Conservation (phyloP, 2,797 vertebrate species). For the Vireo griseus region DNA sequence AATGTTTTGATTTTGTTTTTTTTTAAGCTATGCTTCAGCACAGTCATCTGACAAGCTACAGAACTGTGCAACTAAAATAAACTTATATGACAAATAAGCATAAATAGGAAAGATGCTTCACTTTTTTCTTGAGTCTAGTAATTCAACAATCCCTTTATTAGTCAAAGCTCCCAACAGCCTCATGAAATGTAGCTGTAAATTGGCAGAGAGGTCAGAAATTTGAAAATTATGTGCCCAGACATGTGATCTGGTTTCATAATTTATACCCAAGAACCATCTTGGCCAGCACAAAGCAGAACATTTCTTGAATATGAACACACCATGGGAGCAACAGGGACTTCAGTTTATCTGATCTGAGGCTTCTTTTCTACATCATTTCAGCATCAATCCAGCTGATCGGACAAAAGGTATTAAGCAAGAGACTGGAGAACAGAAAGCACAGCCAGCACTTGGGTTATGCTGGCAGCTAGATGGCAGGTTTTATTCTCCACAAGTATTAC, state of each 20-base stretch:
- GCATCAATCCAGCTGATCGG: conserved; percentile 20
- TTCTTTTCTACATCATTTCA: conserved; percentile 47
- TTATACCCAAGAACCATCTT: neutral
- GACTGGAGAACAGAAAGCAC: neutral
- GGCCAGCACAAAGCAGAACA: neutral
- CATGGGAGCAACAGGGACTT: neutral
- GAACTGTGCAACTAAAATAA: neutral
- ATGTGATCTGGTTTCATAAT: neutral
- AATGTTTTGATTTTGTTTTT: neutral
- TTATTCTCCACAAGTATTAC: neutral
- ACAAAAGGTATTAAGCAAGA: conserved; percentile 22
- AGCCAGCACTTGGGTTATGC: neutral
- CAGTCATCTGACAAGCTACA: neutral
- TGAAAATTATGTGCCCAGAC: neutral
- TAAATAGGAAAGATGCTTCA: neutral
- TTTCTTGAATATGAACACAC: neutral
- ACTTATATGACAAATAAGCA: neutral
- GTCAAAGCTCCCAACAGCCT: neutral
- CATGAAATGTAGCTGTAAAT: neutral
- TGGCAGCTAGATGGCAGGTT: conserved; percentile 20
- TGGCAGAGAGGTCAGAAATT: neutral
- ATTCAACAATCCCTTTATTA: neutral
- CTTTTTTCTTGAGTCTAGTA: neutral
- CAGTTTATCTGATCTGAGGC: conserved; percentile 14
- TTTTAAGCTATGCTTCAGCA: neutral